Evolutionary conservation across 2,797 vertebrate species (phyloP).

Genomic region (Coregonus ussuriensis): DNA sequence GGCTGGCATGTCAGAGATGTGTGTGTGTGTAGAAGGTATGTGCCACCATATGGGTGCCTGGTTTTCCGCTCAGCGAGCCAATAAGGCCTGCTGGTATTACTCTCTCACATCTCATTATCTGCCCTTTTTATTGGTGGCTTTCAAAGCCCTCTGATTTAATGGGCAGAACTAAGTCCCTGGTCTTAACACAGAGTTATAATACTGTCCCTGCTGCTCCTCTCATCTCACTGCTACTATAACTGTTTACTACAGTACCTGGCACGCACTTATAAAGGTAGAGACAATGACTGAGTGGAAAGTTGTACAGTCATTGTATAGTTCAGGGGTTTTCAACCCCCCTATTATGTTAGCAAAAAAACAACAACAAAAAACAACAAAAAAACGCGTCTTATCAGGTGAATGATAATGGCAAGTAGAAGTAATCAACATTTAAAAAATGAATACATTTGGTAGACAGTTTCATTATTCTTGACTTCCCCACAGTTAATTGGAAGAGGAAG

Average conservation of each 20-base stretch:
- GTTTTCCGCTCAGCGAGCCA: slow-evolving; percentile 8
- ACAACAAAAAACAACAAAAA: no score
- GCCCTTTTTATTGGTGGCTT: slow-evolving; percentile 37
- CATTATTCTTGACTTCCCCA: no score
- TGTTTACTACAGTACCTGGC: not conserved
- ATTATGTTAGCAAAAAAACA: no score
- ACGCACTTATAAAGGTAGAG: slow-evolving; percentile 2
- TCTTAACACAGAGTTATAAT: slow-evolving; percentile 19
- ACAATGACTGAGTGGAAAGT: not conserved
- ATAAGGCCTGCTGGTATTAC: slow-evolving; percentile 15
- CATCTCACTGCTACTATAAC: not conserved
- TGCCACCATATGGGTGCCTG: not conserved
- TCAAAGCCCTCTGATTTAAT: slow-evolving; percentile 33
- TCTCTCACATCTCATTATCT: slow-evolving; percentile 56
- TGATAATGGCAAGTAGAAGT: no score
- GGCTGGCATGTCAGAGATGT: not conserved
- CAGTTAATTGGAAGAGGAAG: no score
- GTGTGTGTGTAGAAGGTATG: not conserved
- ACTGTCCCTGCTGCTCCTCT: slow-evolving; percentile 39
- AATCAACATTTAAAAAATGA: no score
- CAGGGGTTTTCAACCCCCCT: no score
- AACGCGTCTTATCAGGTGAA: no score
- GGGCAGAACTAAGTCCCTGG: slow-evolving; percentile 53
- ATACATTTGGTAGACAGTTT: no score
- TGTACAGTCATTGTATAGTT: not conserved